Evolutionary conservation across 2,113 vertebrate genomes (phyloP), one percentile per base, ranked within the genome.

Genomic region (Heteronetta atricapilla): DNA sequence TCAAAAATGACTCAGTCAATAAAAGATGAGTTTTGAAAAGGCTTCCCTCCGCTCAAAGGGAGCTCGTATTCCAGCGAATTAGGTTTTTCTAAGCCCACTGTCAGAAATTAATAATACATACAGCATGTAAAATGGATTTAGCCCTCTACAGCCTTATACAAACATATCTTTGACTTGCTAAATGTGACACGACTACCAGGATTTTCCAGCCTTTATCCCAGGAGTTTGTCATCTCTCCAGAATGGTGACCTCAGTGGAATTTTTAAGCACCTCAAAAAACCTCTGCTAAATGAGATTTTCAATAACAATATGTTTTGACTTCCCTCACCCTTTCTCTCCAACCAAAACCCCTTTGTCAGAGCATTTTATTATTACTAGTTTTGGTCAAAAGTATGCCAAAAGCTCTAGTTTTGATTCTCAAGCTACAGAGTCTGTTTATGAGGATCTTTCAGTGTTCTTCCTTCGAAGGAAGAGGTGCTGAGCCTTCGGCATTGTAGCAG

Each of bases 11-110:
- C 95, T 98, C 86, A 85, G 97, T 98, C 98, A 97, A 97, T 98
- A 97, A 98, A 98, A 97, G 96, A 98, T 97, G 97, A 98, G 96
- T 96, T 97, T 94, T 95, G 95, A 95, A 97, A 97, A 97, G 96
- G 82, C 91, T 92, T 95, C 91, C 91, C 96, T 97, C 80, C 8
- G 75, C 96, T 93, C 93, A 97, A 95, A 97, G 86, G 90, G 93
- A 96, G 94, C 91, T 90, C 64, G 18, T 97, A 96, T 98, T 96
- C 94, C 81, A 29, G 92, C 93, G 97, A 97, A 94, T 96, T 97
- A 92, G 86, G 93, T 96, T 96, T 97, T 96, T 97, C 85, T 90
- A 94, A 97, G 96, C 96, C 97, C 94, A 93, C 96, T 94, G 87
- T 97, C 83, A 86, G 96, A 95, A 97, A 94, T 96, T 96, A 98